Percentiles rank a stretch among this genome's conserved stretches.
Evolutionary conservation across 2,888 invertebrate species (phyloP).

Genomic region (Acrobasis repandana): DNA sequence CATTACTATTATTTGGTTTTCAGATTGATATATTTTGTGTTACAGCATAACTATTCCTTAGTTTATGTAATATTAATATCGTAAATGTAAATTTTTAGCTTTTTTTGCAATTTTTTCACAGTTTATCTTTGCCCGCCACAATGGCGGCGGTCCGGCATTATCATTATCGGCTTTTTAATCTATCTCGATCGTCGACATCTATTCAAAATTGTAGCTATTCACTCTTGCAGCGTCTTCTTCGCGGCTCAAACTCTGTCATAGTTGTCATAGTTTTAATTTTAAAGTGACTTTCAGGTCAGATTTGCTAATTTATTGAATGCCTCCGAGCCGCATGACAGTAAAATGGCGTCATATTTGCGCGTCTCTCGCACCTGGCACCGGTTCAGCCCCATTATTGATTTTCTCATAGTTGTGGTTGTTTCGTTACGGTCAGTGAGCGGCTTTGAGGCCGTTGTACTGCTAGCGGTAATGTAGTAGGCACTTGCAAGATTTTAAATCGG

Average conservation of each 20-base stretch:
- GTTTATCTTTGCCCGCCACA: constrained; percentile 58
- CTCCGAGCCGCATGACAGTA: constrained; percentile 72
- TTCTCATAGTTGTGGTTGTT: constrained; percentile 45
- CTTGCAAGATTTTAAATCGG: constrained; percentile 80
- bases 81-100: constrained; percentile 36
- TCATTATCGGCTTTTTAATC: constrained; percentile 68
- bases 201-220: constrained; percentile 73
- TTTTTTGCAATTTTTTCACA: constrained; percentile 55
- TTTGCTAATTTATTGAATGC: constrained; percentile 59
- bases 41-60: constrained; percentile 18
- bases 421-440: constrained; percentile 52
- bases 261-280: constrained; percentile 74
- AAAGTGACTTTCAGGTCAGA: constrained; percentile 63
- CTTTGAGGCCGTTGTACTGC: constrained; percentile 36
- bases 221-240: constrained; percentile 64
- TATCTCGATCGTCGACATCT: constrained; percentile 66
- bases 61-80: constrained; percentile 22
- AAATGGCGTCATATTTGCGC: constrained; percentile 80
- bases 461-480: constrained; percentile 48
- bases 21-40: neutral
- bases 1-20: constrained; percentile 29
- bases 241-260: constrained; percentile 56
- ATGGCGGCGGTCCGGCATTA: constrained; percentile 77
- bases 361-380: constrained; percentile 72
- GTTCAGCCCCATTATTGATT: constrained; percentile 69